Evolutionary conservation across 2,888 invertebrate species (phyloP).

Genomic region (Napeogenes inachia): DNA sequence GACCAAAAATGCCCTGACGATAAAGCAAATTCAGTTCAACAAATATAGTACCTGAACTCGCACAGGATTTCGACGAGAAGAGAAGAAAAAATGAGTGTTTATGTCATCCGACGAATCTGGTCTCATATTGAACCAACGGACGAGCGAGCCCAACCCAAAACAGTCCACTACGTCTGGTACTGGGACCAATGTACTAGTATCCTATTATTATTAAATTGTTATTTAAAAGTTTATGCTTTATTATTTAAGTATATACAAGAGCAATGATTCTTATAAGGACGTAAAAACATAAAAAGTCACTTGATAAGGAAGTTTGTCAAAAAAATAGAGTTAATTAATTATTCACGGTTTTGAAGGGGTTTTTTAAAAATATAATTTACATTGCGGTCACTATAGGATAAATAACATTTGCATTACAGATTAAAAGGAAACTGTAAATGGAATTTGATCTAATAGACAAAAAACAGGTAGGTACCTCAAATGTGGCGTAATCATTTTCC

Average conservation of each 20-base stretch:
- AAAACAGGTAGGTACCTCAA: constrained; percentile 30
- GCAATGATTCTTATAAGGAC: too few relatives aligned
- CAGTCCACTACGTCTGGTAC: constrained; percentile 65
- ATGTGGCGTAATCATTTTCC: constrained; percentile 27
- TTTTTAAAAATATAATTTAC: too few relatives aligned
- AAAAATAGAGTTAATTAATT: too few relatives aligned
- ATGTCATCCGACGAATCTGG: constrained; percentile 59
- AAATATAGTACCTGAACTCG: constrained; percentile 58
- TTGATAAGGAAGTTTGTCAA: too few relatives aligned
- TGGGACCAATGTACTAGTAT: constrained; percentile 30
- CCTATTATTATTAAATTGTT: constrained; percentile 29
- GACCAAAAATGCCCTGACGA: background rate
- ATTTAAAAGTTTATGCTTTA: too few relatives aligned
- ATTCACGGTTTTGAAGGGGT: too few relatives aligned
- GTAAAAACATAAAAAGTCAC: too few relatives aligned
- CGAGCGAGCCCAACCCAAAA: constrained; percentile 69
- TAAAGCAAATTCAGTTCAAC: background rate
- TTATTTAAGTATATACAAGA: too few relatives aligned
- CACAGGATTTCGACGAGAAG: constrained; percentile 54
- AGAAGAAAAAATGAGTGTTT: constrained; percentile 71
- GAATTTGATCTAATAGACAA: background rate
- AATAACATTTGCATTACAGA: too few relatives aligned
- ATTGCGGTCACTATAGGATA: too few relatives aligned
- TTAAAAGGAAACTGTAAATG: too few relatives aligned
- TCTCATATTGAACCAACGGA: constrained; percentile 62